Conservation (phyloP, 37 sponge, comb jelly and placozoan genomes). For the Lycopodina hypogea region DNA sequence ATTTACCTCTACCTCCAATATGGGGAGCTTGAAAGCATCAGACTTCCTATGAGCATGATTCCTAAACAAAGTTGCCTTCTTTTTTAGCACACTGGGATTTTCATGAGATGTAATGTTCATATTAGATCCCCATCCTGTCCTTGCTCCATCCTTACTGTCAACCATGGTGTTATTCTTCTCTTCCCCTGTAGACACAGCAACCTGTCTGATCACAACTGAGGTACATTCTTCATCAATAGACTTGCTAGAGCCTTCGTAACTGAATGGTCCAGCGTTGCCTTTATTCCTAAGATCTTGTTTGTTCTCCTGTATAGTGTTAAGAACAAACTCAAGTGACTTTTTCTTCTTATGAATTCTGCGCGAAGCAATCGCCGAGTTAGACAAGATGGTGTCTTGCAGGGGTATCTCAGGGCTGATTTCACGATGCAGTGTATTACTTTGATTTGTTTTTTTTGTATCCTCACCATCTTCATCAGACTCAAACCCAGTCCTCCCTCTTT, state of each 20-base stretch:
- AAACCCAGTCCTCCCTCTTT: too few species aligned
- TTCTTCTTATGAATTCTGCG: background rate
- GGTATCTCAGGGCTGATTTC: conserved; percentile 17
- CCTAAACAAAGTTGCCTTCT: background rate
- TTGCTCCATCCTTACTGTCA: background rate
- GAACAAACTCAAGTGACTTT: background rate
- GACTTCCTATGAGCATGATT: background rate
- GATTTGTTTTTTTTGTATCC: too few species aligned
- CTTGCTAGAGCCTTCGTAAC: background rate
- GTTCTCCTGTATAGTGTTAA: background rate
- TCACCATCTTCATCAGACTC: too few species aligned
- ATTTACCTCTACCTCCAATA: background rate
- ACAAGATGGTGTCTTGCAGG: background rate
- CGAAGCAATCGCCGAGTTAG: background rate
- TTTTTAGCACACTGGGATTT: background rate
- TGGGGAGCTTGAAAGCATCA: background rate
- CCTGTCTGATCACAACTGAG: background rate
- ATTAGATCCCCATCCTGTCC: background rate
- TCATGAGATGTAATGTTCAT: background rate
- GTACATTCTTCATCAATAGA: background rate
- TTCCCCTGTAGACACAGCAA: background rate
- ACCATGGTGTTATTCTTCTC: background rate
- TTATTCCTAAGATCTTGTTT: background rate
- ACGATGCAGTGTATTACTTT: too few species aligned
- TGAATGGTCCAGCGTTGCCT: background rate